These are phyloP conservation scores for Chymomyza fuscimana DNA, from an alignment of 2,888 invertebrate species.

Conservation along the genomic window DNA sequence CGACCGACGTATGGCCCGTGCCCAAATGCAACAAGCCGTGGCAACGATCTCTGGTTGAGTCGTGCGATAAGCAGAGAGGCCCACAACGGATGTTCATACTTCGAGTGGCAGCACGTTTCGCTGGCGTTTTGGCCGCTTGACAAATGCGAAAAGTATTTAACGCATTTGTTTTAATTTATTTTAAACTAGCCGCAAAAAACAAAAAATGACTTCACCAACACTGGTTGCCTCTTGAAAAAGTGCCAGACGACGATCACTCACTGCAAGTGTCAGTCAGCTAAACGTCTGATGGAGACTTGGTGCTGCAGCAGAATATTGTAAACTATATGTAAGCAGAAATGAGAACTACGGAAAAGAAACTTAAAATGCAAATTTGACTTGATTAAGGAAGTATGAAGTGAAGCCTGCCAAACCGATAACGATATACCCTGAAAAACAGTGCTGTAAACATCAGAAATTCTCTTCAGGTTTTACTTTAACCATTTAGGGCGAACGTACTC, in stretches of 20 bases:
- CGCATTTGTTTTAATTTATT: conserved; percentile 34
- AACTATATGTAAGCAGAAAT: not conserved
- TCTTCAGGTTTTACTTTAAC: too few relatives aligned
- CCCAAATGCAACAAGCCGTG: not conserved
- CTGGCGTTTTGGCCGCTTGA: conserved; percentile 7
- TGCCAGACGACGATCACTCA: not conserved
- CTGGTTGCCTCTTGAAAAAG: not conserved
- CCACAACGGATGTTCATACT: not conserved
- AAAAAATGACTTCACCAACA: not conserved
- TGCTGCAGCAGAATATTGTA: not conserved
- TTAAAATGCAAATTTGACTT: not conserved
- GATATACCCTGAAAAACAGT: too few relatives aligned
- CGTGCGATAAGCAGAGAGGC: not conserved
- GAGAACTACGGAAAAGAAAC: not conserved
- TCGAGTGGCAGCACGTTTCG: conserved; percentile 4
- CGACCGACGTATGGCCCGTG: not conserved
- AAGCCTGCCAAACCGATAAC: not conserved
- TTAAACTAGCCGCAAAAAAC: not conserved
- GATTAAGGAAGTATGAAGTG: not conserved
- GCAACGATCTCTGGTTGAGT: not conserved
- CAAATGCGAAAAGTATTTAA: conserved; percentile 42
- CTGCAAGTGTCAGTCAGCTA: not conserved
- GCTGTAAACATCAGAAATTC: too few relatives aligned
- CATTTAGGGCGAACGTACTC: too few relatives aligned
- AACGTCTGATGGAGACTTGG: not conserved